Evolutionary conservation across 2,113 vertebrate genomes (phyloP).

Genomic region (Vicugna pacos): DNA sequence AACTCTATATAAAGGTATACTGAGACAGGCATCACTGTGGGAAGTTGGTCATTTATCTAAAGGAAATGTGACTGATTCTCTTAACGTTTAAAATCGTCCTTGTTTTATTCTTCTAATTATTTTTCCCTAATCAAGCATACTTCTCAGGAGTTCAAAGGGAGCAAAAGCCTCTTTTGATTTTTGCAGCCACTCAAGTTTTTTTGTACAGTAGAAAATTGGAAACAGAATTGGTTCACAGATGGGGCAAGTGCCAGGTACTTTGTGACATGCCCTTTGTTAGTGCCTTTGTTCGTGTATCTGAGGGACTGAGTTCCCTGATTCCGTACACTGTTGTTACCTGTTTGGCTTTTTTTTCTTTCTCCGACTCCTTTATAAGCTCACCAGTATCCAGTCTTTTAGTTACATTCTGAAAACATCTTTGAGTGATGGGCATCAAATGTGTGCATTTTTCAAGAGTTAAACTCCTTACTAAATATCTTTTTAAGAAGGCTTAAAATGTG

Average conservation of each 20-base stretch:
- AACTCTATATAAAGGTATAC: background rate
- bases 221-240: background rate
- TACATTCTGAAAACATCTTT: slow-evolving; percentile 21
- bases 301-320: background rate
- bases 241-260: background rate
- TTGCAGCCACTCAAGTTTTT: background rate
- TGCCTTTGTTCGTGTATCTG: background rate
- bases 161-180: background rate
- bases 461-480: background rate
- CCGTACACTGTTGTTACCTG: background rate
- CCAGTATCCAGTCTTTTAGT: background rate
- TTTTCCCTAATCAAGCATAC: background rate
- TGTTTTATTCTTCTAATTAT: background rate
- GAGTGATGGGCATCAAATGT: background rate
- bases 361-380: background rate
- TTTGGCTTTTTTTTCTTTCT: background rate
- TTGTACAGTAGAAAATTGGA: background rate
- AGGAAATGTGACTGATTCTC: background rate
- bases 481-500: background rate
- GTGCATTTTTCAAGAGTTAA: background rate
- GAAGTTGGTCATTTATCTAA: background rate
- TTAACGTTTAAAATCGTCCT: background rate
- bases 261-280: background rate
- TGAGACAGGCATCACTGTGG: background rate
- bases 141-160: slow-evolving; percentile 33